phyloP scores from a whole-genome alignment of 1,140 invertebrate species.

The Tribolium madens region DNA sequence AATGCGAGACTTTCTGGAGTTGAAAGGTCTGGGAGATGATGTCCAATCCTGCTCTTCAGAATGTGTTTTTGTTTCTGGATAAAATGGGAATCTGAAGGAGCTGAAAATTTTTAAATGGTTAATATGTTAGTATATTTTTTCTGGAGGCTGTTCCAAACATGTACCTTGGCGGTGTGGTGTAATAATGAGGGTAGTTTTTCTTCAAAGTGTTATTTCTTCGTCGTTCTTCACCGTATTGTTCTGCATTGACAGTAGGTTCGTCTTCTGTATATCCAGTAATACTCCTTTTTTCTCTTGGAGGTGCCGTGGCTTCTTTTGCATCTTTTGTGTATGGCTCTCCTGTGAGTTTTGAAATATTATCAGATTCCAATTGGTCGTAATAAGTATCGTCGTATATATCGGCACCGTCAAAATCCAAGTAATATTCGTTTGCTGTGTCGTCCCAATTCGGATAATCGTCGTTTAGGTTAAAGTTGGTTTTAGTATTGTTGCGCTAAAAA shows the following conservation, averaged over 20 bases:
- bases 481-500: neutral
- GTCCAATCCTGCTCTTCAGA: neutral
- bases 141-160: neutral
- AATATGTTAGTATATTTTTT: no score
- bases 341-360: no score
- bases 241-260: conserved; percentile 20
- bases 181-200: conserved; percentile 3
- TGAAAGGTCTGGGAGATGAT: neutral
- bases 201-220: conserved; percentile 11
- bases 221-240: neutral
- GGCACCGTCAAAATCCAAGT: neutral
- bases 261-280: conserved; percentile 18
- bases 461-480: neutral
- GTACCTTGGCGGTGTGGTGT: neutral
- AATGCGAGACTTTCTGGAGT: neutral
- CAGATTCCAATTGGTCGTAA: neutral
- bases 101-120: conserved; percentile 11
- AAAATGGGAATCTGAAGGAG: neutral
- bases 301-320: neutral
- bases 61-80: neutral
- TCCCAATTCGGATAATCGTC: neutral
- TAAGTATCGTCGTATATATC: neutral
- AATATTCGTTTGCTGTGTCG: neutral
- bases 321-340: conserved; percentile 22
- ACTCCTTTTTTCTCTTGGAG: conserved; percentile 14